These are phyloP conservation scores for Priocnemis perturbator DNA, from an alignment of 2,888 invertebrate genomes.

Conservation along the genomic window DNA sequence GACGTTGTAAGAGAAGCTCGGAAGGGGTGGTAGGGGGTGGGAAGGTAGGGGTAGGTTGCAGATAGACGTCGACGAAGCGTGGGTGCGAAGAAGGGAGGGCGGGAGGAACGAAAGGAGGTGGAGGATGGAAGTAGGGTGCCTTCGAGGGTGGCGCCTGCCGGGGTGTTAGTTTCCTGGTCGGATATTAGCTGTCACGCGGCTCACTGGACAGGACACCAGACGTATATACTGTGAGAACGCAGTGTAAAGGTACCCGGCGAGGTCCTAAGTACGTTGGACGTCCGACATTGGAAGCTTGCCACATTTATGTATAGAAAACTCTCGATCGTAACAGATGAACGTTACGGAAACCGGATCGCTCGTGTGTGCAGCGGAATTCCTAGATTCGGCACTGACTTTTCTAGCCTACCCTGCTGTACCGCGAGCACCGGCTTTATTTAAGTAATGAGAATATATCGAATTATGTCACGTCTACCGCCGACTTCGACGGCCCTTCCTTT, in stretches of 20 bases:
- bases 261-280: constrained; percentile 56
- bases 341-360: constrained; percentile 55
- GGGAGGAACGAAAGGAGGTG: constrained; percentile 23
- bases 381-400: constrained; percentile 40
- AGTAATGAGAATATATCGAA: too few relatives aligned
- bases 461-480: too few relatives aligned
- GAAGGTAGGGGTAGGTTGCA: constrained; percentile 18
- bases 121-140: constrained; percentile 42
- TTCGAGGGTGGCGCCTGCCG: constrained; percentile 51
- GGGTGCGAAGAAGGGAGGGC: constrained; percentile 16
- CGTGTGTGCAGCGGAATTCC: constrained; percentile 47
- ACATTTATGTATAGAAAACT: constrained; percentile 65
- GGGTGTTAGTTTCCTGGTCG: constrained; percentile 73
- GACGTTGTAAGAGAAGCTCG: background rate
- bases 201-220: constrained; percentile 71
- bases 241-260: constrained; percentile 53
- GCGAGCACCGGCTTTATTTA: too few relatives aligned
- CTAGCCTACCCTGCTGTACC: background rate
- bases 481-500: too few relatives aligned
- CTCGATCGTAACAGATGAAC: constrained; percentile 55
- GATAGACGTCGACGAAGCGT: constrained; percentile 28
- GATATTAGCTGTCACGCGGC: constrained; percentile 75
- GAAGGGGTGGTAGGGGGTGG: constrained; percentile 18
- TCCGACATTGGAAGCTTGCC: constrained; percentile 61
- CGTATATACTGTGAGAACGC: constrained; percentile 49